Conservation (phyloP, 2,797 vertebrate species). For the Peromyscus aztecus region DNA sequence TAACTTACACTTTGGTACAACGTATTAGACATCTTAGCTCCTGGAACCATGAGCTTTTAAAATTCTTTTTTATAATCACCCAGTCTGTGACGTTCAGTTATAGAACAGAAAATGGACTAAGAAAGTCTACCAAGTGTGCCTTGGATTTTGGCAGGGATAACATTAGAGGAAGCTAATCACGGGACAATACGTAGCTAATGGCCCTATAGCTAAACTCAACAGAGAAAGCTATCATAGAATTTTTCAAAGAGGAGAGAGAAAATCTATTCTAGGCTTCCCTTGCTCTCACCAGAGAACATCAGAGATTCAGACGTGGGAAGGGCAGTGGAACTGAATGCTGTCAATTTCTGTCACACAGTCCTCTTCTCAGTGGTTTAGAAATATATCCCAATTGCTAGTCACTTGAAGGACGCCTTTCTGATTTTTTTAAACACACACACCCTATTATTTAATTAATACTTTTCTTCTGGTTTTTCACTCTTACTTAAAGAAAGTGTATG, state of each 20-base stretch:
- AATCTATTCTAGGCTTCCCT: slow-evolving; percentile 61
- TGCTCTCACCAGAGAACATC: background rate
- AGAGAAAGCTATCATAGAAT: slow-evolving; percentile 25
- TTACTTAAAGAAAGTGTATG: slow-evolving; percentile 28
- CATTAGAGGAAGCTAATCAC: slow-evolving; percentile 48
- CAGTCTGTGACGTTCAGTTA: background rate
- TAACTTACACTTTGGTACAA: background rate
- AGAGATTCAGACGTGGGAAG: slow-evolving; percentile 53
- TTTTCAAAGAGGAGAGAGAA: slow-evolving; percentile 15
- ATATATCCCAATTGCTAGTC: background rate
- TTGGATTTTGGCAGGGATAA: slow-evolving; percentile 53
- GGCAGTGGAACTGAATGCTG: slow-evolving; percentile 8
- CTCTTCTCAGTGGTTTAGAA: background rate
- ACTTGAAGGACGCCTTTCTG: background rate
- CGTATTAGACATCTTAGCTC: background rate
- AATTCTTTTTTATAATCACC: background rate
- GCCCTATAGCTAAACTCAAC: background rate
- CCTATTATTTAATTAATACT: background rate
- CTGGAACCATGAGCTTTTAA: background rate
- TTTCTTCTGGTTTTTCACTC: slow-evolving; percentile 60
- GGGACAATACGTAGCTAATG: slow-evolving; percentile 39
- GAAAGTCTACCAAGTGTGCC: slow-evolving; percentile 18
- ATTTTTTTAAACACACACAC: slow-evolving; percentile 23
- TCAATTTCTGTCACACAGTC: slow-evolving; percentile 13
- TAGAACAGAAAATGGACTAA: background rate